Conservation (phyloP, 1,140 invertebrate species). For the Caenorhabditis inopinata region DNA sequence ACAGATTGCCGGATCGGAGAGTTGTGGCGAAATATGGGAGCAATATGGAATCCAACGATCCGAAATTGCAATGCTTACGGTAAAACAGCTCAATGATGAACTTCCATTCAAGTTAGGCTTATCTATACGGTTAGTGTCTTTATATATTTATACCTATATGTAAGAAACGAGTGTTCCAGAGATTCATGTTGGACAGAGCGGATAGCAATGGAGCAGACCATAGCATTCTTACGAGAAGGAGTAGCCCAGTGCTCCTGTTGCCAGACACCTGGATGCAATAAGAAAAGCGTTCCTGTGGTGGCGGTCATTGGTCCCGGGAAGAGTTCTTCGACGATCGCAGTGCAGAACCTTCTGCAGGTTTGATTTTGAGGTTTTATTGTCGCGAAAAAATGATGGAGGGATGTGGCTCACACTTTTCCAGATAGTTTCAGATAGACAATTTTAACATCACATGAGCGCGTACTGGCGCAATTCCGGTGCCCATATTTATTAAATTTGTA, state of each 20-base stretch:
- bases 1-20: constrained; percentile 71
- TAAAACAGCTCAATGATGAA: constrained; percentile 71
- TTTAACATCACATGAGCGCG: too few relatives aligned
- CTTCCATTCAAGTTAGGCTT: constrained; percentile 75
- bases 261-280: constrained; percentile 65
- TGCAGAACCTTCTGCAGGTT: constrained; percentile 80
- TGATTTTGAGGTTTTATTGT: too few relatives aligned
- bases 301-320: constrained; percentile 64
- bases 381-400: too few relatives aligned
- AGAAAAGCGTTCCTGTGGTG: constrained; percentile 51
- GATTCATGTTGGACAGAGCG: constrained; percentile 80
- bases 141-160: not conserved
- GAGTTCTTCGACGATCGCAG: constrained; percentile 67
- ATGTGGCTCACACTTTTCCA: too few relatives aligned
- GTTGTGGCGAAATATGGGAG: constrained; percentile 72
- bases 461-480: too few relatives aligned
- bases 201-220: constrained; percentile 74
- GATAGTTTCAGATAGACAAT: too few relatives aligned
- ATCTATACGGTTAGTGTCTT: constrained; percentile 70
- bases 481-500: too few relatives aligned
- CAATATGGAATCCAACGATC: constrained; percentile 79
- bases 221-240: constrained; percentile 60
- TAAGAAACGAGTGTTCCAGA: constrained; percentile 66
- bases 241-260: constrained; percentile 65
- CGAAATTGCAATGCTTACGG: constrained; percentile 73